Evolutionary conservation across 2,797 vertebrate genomes (phyloP), one percentile per base, ranked within the genome.

Genomic region (Acrossocheilus fasciatus): DNA sequence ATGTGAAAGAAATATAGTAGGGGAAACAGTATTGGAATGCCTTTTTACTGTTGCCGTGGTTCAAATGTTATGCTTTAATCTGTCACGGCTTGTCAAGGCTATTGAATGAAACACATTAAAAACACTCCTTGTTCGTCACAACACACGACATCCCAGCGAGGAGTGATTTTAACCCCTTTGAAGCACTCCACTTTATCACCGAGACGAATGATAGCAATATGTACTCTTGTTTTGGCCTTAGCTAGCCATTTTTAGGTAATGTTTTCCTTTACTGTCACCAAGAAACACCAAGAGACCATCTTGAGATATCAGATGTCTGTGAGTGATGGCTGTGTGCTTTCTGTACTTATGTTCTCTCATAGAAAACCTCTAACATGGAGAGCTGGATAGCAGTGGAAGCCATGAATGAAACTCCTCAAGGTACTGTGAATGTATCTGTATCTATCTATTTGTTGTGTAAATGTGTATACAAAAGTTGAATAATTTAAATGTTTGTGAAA

Each of bases 1-100:
- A 90, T 90, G 86, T 87, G 85, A 30, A 81, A 50, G 20, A 75
- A 89, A 91, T 90, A 92, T 45, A 75, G 72, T 50, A n/a, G 41
- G 30, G 4, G 59, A n/a, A n/a, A 76, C 6, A 39, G 52, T 66
- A 50, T 18, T 66, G 41, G 6, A 47, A 84, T 5, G 7, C 18
- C 30, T n/a, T 84, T 62, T 84, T 41, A 66, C 43, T 68, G 62
- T 68, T 68, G 45, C 34, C 14, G 23, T 54, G 45, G n/a, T 79
- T 59, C 45, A 78, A n/a, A 85, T 26, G 18, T 23, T 54, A 39
- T 85, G 83, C 36, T 78, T 69, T 78, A 59, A 78, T 85, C 74
- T 54, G 74, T 69, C 83, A 70, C 1, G 6, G 75, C 74, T 45
- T 70, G 64, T 78, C 83, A 36, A 11, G n/a, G 64, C 36, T 85